Evolutionary conservation across 1,140 invertebrate species (phyloP), one percentile per base, ranked within the genome.

Genomic region (Drosophila teissieri): DNA sequence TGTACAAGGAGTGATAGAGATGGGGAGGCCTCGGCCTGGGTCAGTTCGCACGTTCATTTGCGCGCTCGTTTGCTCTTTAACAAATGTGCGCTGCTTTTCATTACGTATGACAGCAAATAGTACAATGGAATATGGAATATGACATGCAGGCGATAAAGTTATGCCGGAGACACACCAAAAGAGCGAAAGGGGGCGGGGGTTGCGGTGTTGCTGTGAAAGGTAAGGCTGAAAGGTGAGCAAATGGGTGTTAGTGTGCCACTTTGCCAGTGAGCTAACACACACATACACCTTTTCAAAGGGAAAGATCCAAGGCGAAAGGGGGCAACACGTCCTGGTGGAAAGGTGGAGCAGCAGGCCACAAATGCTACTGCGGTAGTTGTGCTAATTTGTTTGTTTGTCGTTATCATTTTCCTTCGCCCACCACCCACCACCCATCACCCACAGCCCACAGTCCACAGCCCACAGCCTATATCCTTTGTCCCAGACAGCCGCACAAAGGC

Each of bases 101-200:
- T 83, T 84, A 88, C 80, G 75, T 89, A 80, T 89, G 84, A 88
- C 84, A 88, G 80, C 80, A 83, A 88, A 80, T 89, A 88, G 84
- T 89, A 88, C 84, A 88, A 75, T 75, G 73, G 73, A 75, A 75
- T 75, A 88, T 88, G 65, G 83, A 88, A 89, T 88, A 89, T 88
- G 84, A 88, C 84, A 88, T 88, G 84, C 78, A 78, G 84, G 84
- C 84, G 83, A 88, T 88, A 88, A 88, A 88, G 86, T 88, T 88
- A 88, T 88, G 84, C 80, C 77, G 58, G 56, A 79, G 40, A 73
- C 42, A 49, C 24, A 60, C 54, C 55, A 46, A 60, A 49, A 78
- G 58, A 49, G 27, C 8, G n/a, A 51, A 51, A 49, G 34, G 17
- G 48, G n/a, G n/a, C 2, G 48, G 14, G 22, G 64, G 45, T 15